Evolutionary conservation across 2,888 invertebrate species (phyloP).

Genomic region (Tetropium fuscum): DNA sequence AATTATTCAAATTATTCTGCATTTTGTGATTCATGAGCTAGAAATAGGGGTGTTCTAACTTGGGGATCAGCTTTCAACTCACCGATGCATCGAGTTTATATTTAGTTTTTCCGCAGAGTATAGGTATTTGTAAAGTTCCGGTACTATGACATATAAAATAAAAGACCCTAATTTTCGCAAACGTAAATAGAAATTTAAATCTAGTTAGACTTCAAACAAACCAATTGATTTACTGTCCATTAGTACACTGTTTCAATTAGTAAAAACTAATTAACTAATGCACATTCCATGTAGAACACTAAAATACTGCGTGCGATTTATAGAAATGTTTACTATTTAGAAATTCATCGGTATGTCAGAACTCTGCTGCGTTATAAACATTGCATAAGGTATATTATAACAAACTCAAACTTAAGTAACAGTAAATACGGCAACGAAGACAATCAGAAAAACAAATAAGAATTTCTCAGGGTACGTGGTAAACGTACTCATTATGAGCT

Average conservation of each 20-base stretch:
- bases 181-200: too few relatives aligned
- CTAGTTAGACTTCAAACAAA: constrained; percentile 4
- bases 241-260: constrained; percentile 9
- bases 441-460: constrained; percentile 24
- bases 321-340: constrained; percentile 9
- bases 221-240: too few relatives aligned
- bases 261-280: constrained; percentile 17
- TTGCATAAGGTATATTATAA: constrained; percentile 6
- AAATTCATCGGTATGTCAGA: not conserved
- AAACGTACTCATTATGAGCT: constrained; percentile 13
- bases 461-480: constrained; percentile 26
- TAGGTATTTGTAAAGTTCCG: too few relatives aligned
- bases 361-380: not conserved
- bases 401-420: constrained; percentile 11
- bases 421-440: constrained; percentile 30
- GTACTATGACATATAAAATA: too few relatives aligned
- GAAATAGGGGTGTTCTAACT: too few relatives aligned
- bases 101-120: too few relatives aligned
- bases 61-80: too few relatives aligned
- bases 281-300: constrained; percentile 9
- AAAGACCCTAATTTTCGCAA: too few relatives aligned
- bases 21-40: too few relatives aligned
- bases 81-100: too few relatives aligned
- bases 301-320: constrained; percentile 1
- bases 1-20: too few relatives aligned